These are phyloP conservation scores for Nysson spinosus DNA, from an alignment of 2,888 invertebrate species.

Conservation along the genomic window DNA sequence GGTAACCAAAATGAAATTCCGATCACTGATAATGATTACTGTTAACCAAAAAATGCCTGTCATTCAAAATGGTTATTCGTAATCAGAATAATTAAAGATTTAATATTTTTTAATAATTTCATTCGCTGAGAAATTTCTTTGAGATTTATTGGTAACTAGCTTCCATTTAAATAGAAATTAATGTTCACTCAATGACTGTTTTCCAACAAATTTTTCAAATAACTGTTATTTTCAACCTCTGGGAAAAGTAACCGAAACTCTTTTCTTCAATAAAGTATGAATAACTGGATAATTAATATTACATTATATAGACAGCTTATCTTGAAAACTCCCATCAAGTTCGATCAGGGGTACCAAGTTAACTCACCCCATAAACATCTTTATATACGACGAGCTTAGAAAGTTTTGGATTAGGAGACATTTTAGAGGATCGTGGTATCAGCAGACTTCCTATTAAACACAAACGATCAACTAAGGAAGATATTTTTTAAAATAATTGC, in stretches of 20 bases:
- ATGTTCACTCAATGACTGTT: too few relatives aligned
- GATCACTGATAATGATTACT: too few relatives aligned
- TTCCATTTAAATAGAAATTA: too few relatives aligned
- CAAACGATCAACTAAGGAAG: neutral
- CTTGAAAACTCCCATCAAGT: constrained; percentile 83
- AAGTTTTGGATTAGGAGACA: constrained; percentile 84
- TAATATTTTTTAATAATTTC: too few relatives aligned
- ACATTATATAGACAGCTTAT: constrained; percentile 77
- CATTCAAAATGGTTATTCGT: too few relatives aligned
- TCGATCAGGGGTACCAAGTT: constrained; percentile 85
- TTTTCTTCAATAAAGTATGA: constrained; percentile 87
- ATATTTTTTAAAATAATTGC: neutral
- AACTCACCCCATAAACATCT: constrained; percentile 87
- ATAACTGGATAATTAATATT: constrained; percentile 82
- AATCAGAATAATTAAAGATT: too few relatives aligned
- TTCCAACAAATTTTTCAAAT: too few relatives aligned
- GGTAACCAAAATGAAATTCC: too few relatives aligned
- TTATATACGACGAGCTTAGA: constrained; percentile 86
- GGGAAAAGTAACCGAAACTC: constrained; percentile 87
- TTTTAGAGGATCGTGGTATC: constrained; percentile 85
- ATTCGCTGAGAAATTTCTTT: too few relatives aligned
- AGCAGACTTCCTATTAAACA: constrained; percentile 85
- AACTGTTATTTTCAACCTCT: too few relatives aligned
- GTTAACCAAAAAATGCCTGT: too few relatives aligned
- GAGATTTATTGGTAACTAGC: too few relatives aligned